A percentile compares a stretch with the other conserved stretches of the same genome.
Evolutionary conservation across 2,113 vertebrate genomes (phyloP).

Genomic region (Neolamprologus modestus): DNA sequence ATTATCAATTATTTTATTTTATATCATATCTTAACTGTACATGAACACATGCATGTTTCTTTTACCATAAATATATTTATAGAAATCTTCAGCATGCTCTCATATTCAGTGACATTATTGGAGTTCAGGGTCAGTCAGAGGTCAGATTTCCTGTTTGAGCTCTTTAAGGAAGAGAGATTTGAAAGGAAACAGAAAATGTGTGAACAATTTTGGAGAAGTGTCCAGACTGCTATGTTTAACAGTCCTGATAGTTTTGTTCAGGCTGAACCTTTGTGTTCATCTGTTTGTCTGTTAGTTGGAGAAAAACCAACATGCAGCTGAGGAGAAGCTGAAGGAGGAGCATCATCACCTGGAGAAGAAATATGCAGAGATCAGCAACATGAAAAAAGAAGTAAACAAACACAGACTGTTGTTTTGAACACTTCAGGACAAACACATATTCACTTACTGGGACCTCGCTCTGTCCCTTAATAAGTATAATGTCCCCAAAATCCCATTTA

Average conservation of each 20-base stretch:
- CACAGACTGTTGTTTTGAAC: no score
- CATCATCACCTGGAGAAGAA: rapidly evolving
- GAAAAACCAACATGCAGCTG: rapidly evolving
- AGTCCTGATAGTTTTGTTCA: neutral
- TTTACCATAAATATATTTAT: neutral
- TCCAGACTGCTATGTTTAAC: rapidly evolving
- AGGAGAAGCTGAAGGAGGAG: rapidly evolving
- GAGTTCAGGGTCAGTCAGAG: neutral
- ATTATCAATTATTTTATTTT: neutral
- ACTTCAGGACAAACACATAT: rapidly evolving
- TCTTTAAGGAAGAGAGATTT: rapidly evolving
- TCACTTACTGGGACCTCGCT: no score
- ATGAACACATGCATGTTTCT: rapidly evolving
- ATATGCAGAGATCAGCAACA: no score
- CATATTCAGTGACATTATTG: neutral
- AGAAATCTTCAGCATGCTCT: rapidly evolving
- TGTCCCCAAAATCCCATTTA: no score
- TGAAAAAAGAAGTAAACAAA: no score
- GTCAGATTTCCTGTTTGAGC: neutral
- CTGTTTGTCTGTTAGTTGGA: no score
- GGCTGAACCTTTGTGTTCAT: no score
- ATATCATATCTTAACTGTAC: rapidly evolving
- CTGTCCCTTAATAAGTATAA: no score
- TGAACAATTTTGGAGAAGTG: rapidly evolving
- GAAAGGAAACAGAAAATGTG: rapidly evolving